Evolutionary conservation across 1,140 invertebrate genomes (phyloP), one percentile per base, ranked within the genome.

Genomic region (Cherax quadricarinatus): DNA sequence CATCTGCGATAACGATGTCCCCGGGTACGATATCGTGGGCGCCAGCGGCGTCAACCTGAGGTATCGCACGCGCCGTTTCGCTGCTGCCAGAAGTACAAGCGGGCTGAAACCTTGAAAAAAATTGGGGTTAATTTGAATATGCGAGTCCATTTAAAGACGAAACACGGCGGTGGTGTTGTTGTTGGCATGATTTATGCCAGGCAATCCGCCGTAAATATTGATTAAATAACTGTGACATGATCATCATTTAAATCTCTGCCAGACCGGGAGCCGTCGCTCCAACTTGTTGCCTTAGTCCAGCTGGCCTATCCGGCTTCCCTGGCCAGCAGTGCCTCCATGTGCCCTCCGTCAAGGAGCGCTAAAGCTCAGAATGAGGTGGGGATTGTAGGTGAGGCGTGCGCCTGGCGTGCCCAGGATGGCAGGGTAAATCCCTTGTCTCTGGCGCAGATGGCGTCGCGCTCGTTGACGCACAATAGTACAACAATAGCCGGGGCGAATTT

Each of bases 181-280:
- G 88, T 87, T 89, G 92, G 87, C 70, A 80, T 91, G 93, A 93
- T 93, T 93, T 93, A 93, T 92, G 93, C 92, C 80, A 62, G 86
- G 60, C 91, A 93, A 91, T 92, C 91, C 93, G 89, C 91, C 93
- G 93, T 91, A 92, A 93, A 93, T 93, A 93, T 93, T 93, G 93
- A 93, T 93, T 93, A 93, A 93, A 93, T 93, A 93, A 93, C 93
- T 93, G 93, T 93, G 93, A 93, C 93, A 93, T 93, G 93, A 93
- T 93, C 93, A 93, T 93, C 93, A 93, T 93, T 93, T 93, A 93
- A 93, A 93, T 93, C 93, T 93, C 88, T 78, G 87, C 90, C 88
- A 88, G 86, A 86, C 87, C 83, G 85, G 88, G 78, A 62, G 66
- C 87, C 89, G 89, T 88, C 80, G 93, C 87, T 86, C 90, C 93